These are phyloP conservation scores for Chlorodrepanis virens DNA, from an alignment of 2,113 vertebrate species.

Conservation along the genomic window DNA sequence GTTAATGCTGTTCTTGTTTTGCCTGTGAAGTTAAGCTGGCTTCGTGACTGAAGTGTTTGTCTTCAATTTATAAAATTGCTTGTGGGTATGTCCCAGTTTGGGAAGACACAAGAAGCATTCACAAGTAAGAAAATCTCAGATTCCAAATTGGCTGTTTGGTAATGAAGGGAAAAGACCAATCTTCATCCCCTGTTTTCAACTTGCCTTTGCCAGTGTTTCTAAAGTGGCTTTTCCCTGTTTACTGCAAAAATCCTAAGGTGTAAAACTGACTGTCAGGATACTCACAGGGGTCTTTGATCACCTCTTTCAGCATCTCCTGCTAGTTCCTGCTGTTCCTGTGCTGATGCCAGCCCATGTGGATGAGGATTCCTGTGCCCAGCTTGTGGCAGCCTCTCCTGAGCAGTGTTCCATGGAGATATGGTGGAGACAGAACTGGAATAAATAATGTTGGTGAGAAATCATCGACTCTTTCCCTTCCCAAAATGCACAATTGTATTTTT, in stretches of 20 bases:
- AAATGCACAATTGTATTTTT: background rate
- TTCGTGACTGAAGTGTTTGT: constrained; percentile 35
- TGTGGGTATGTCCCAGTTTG: constrained; percentile 17
- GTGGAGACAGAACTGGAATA: background rate
- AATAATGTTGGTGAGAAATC: background rate
- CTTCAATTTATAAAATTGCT: constrained; percentile 31
- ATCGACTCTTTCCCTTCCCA: background rate
- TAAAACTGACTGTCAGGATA: background rate
- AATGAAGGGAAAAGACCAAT: background rate
- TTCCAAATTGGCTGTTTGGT: background rate
- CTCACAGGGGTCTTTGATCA: background rate
- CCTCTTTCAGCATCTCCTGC: background rate
- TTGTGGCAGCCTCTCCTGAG: background rate
- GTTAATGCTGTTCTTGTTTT: constrained; percentile 49
- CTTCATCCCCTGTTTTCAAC: background rate
- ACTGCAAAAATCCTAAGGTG: background rate
- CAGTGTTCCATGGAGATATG: background rate
- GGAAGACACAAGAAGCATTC: constrained; percentile 16
- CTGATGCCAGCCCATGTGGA: fast-evolving
- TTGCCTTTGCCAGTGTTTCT: background rate
- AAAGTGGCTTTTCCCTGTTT: background rate
- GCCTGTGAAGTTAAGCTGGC: constrained; percentile 20
- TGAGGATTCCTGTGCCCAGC: background rate
- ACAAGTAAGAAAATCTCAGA: background rate
- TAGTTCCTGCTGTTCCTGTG: background rate